These are phyloP conservation scores for Phalacrocorax aristotelis DNA, from an alignment of 2,113 vertebrate genomes.

Conservation along the genomic window DNA sequence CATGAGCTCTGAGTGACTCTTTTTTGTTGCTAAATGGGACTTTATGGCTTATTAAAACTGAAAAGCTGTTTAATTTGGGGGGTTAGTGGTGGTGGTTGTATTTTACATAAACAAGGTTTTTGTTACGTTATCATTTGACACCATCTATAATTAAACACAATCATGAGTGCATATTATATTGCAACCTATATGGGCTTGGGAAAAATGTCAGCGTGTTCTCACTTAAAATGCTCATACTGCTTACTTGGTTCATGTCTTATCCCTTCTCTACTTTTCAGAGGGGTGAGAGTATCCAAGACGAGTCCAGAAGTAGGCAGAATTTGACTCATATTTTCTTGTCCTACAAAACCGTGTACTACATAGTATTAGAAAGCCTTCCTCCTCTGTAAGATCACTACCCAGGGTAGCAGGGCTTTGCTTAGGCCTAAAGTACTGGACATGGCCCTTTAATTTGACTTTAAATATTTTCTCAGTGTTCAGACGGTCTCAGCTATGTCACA, in stretches of 20 bases:
- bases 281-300: neutral
- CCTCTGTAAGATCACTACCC: neutral
- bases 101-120: neutral
- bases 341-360: neutral
- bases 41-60: neutral
- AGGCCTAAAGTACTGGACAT: neutral
- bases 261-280: neutral
- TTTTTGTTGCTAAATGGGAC: neutral
- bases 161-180: neutral
- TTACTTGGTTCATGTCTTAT: neutral
- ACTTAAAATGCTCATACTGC: neutral
- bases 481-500: neutral
- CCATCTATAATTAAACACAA: neutral
- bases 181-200: neutral
- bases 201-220: neutral
- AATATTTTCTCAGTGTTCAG: neutral
- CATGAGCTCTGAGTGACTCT: neutral
- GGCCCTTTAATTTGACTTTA: neutral
- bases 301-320: neutral
- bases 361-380: neutral
- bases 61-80: neutral
- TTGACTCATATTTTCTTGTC: neutral
- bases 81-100: fast-evolving
- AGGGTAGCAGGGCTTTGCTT: neutral
- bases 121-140: neutral